Base-by-base conservation (phyloP, 2,888 invertebrate genomes). In the Spodoptera littoralis region DNA sequence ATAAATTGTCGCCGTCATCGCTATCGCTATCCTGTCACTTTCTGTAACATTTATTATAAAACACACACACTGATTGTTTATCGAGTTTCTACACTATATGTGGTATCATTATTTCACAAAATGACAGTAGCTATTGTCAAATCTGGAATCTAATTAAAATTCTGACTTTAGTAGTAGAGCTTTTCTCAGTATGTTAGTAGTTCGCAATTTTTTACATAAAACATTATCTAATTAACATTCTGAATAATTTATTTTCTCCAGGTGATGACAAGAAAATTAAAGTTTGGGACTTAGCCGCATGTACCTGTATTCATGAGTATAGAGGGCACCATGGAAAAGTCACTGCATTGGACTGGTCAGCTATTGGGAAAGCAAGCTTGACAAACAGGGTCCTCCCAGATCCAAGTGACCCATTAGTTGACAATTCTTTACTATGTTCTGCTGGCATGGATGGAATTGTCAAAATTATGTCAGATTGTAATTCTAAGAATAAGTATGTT, bases 261-360 rank as follows among this genome's bases (percentile, higher is more conserved):
- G 96, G 96, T 70, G 97, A 97, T 79, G 97, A 97, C 84, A 95
- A 96, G 78, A 95, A 95, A 77, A 95, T 97, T 13, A 95, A 96
- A 87, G 94, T 97, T 22, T 97, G 97, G 97, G 97, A 97, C 84
- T 85, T 97, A 71, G 95, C 96, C 4, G 95, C 96, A 24, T 96
- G 97, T 9, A 95, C 95, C 52, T 93, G 96, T 65, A 85, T 96
- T 12, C 95, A 95, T 68, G 97, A 97, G 84, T 93, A 97, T 64
- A 92, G 95, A 71, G 96, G 96, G 0, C 96, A 96, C 81, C 95
- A 95, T 47, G 96, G 96, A 43, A 95, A 95, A 54, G 94, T 97
- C 12, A 95, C 95, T 3, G 92, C 96, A 18, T 88, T 97, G 11
- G 94, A 95, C 62, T 97, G 97, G 96, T 96, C 94, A 0, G 84